A percentile compares a stretch with the other conserved stretches of the same genome.
Conservation (phyloP, 2,797 vertebrate genomes). For the Chaetodon trifasciatus region DNA sequence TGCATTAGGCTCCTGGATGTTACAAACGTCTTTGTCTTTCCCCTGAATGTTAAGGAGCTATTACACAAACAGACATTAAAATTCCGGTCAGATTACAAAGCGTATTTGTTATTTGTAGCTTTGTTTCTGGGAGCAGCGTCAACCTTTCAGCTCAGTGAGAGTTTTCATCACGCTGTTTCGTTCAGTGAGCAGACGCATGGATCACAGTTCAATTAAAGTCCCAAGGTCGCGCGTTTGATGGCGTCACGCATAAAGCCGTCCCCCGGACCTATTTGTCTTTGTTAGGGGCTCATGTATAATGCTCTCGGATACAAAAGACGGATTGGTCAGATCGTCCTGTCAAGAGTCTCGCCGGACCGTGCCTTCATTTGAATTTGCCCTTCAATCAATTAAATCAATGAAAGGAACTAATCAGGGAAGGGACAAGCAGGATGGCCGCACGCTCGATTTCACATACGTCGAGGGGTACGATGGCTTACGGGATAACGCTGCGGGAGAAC, state of each 20-base stretch:
- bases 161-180: conserved; percentile 59
- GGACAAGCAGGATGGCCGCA: conserved; percentile 70
- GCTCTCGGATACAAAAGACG: conserved; percentile 74
- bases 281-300: conserved; percentile 78
- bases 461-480: conserved; percentile 66
- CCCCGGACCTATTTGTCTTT: conserved; percentile 84
- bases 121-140: conserved; percentile 21
- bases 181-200: conserved; percentile 63
- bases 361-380: conserved; percentile 82
- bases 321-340: conserved; percentile 76
- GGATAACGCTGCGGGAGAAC: conserved; percentile 57
- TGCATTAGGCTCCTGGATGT: conserved; percentile 45
- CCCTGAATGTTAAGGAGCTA: conserved; percentile 42
- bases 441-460: conserved; percentile 76
- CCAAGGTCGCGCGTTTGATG: conserved; percentile 81
- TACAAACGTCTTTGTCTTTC: conserved; percentile 44
- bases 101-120: conserved; percentile 49
- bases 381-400: conserved; percentile 85
- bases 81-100: conserved; percentile 51
- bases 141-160: conserved; percentile 38
- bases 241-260: conserved; percentile 69
- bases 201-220: conserved; percentile 81
- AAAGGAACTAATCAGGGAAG: conserved; percentile 77
- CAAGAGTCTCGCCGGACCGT: conserved; percentile 69
- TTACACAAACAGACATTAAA: conserved; percentile 54